A percentile compares a stretch with the other conserved stretches of the same genome.
Conservation (phyloP, 2,888 invertebrate genomes). For the Esperia sulphurella region DNA sequence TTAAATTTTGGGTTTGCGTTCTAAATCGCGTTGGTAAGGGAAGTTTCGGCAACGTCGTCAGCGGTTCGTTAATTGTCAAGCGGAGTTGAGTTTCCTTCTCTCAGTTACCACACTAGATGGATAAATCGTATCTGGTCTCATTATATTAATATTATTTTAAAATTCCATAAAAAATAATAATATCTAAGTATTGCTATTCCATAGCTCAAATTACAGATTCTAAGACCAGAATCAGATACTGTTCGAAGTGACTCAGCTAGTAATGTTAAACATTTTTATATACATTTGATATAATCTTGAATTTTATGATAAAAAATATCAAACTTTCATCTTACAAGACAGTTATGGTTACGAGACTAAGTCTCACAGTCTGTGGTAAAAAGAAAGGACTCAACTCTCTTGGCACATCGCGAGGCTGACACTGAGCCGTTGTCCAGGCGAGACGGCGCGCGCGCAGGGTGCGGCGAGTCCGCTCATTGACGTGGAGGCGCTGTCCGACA, state of each 20-base stretch:
- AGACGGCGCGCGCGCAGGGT: conserved; percentile 80
- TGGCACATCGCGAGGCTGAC: conserved; percentile 2
- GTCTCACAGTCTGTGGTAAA: conserved; percentile 3
- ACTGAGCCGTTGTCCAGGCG: conserved; percentile 67
- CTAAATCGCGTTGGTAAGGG: conserved; percentile 30
- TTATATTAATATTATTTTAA: no score
- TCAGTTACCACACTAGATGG: neutral
- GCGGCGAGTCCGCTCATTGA: conserved; percentile 83
- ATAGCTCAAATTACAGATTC: no score
- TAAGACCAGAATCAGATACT: no score
- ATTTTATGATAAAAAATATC: no score
- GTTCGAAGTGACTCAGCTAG: no score
- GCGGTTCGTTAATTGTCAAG: conserved; percentile 30
- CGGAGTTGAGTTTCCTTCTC: conserved; percentile 43
- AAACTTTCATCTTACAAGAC: no score
- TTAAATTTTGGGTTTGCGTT: conserved; percentile 34
- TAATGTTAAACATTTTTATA: no score
- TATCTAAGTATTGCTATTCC: no score
- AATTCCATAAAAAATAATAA: no score
- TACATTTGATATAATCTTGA: no score
- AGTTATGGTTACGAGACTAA: neutral
- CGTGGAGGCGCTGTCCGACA: conserved; percentile 82
- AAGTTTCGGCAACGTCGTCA: conserved; percentile 37
- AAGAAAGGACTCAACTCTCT: conserved; percentile 1
- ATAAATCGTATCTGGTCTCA: no score